These are phyloP conservation scores for Xylophagus ater DNA, from an alignment of 2,888 invertebrate species.

Conservation along the genomic window DNA sequence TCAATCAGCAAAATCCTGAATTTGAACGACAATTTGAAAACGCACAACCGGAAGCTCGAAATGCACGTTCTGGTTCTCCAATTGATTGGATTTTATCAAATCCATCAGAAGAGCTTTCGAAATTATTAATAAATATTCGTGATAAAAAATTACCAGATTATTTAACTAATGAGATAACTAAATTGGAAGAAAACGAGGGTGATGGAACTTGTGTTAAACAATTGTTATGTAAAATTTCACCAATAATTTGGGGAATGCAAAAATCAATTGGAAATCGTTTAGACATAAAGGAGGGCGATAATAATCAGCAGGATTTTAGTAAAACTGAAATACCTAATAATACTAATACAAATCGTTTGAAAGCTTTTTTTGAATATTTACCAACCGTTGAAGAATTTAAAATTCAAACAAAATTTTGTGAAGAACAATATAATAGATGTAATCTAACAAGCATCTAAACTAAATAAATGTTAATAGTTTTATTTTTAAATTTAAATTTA, in stretches of 20 bases:
- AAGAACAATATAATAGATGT: slow-evolving; percentile 35
- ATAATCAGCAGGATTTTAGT: slow-evolving; percentile 28
- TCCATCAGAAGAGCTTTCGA: slow-evolving; percentile 45
- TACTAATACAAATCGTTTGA: slow-evolving; percentile 24
- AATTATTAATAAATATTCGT: slow-evolving; percentile 48
- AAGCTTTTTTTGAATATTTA: slow-evolving; percentile 49
- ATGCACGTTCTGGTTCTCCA: slow-evolving; percentile 32
- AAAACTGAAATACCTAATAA: slow-evolving; percentile 1
- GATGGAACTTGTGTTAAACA: slow-evolving; percentile 60
- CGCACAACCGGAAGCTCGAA: slow-evolving; percentile 21
- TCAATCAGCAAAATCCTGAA: too few species aligned
- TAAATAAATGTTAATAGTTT: too few species aligned
- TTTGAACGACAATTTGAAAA: slow-evolving; percentile 34
- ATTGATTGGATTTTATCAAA: slow-evolving; percentile 52
- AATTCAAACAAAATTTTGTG: slow-evolving; percentile 50
- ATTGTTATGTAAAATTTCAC: slow-evolving; percentile 65
- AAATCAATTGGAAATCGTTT: slow-evolving; percentile 43
- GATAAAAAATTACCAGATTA: slow-evolving; percentile 51
- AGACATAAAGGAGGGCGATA: slow-evolving; percentile 24
- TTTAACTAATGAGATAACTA: slow-evolving; percentile 48
- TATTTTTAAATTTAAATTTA: too few species aligned
- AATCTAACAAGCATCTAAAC: too few species aligned
- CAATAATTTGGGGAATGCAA: slow-evolving; percentile 68
- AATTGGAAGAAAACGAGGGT: slow-evolving; percentile 43
- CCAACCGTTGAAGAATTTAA: slow-evolving; percentile 50